Evolutionary conservation across 2,113 vertebrate genomes (phyloP), one percentile per base, ranked within the genome.

Genomic region (western clawed frog (Xenopus tropicalis)): DNA sequence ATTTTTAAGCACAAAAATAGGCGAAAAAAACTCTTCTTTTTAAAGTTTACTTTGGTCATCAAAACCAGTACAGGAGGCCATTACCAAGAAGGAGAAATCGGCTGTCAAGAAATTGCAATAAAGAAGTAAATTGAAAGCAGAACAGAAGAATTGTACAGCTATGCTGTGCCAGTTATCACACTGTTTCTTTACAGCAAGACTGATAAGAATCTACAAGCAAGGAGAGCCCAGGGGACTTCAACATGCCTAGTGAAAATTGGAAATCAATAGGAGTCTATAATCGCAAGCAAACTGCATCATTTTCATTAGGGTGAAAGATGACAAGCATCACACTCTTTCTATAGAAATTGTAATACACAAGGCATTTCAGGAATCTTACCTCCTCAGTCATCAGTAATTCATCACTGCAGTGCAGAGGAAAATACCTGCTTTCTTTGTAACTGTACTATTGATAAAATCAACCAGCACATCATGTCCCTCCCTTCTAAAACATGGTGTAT

Each of bases 261-360:
- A 90, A 93, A 93, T 94, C 93, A 89, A 93, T 93, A 87, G 78
- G 80, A 82, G 85, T 89, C 88, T 93, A 89, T 93, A 89, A 93
- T 93, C 80, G 4, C 80, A 82, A 88, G 80, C 82, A 90, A 88
- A 86, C 64, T 19, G 80, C 82, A 78, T 86, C 86, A 77, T 85
- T 93, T 92, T 88, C 87, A 79, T 79, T 80, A 88, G 74, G 25
- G 75, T 88, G 86, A 85, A 84, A 81, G 83, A 90, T 80, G 85
- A 82, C 83, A 85, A 77, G 63, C 78, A 69, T 84, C 72, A 77
- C 66, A 62, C 79, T 79, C 83, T 70, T 75, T 78, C 79, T 57
- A 64, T 16, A 23, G 71, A 79, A 0, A 0, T 72, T 62, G 79
- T 73, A 82, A 77, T 70, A 71, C 73, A 77, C 68, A 56, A 64